Conservation (phyloP, 2,888 invertebrate genomes). For the Pollenia griseotomentosa region DNA sequence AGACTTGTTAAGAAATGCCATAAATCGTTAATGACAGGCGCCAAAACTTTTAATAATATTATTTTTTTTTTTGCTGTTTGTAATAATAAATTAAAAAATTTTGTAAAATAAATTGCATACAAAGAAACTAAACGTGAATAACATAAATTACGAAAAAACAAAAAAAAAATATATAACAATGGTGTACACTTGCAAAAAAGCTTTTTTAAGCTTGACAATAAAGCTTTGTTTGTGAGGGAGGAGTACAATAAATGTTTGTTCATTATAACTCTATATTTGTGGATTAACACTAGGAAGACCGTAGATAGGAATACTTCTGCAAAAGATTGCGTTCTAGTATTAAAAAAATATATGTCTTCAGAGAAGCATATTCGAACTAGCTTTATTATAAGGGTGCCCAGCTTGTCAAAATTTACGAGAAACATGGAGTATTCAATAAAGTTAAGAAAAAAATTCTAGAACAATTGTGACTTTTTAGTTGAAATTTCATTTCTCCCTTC, state of each 20-base stretch:
- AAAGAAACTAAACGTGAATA: background rate
- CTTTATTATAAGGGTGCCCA: too few relatives aligned
- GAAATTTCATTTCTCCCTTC: too few relatives aligned
- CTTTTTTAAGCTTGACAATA: constrained; percentile 1
- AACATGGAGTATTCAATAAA: too few relatives aligned
- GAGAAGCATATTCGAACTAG: too few relatives aligned
- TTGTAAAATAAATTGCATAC: constrained; percentile 11
- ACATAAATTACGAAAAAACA: background rate
- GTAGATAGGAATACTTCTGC: background rate
- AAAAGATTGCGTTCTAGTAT: too few relatives aligned
- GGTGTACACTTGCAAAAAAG: background rate
- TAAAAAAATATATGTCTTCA: too few relatives aligned
- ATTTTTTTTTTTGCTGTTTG: constrained; percentile 8
- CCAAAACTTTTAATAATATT: constrained; percentile 47
- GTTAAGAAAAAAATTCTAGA: too few relatives aligned
- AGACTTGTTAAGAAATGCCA: constrained; percentile 17
- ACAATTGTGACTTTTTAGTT: too few relatives aligned
- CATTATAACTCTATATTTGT: constrained; percentile 2
- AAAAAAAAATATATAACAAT: too few relatives aligned
- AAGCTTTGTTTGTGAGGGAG: constrained; percentile 46
- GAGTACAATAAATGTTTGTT: constrained; percentile 21
- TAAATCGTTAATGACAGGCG: constrained; percentile 67
- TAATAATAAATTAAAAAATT: constrained; percentile 41
- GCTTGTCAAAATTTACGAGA: too few relatives aligned
- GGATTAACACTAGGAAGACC: constrained; percentile 35